Conservation (phyloP, 1,140 invertebrate species). For the Sycobia sp. region DNA sequence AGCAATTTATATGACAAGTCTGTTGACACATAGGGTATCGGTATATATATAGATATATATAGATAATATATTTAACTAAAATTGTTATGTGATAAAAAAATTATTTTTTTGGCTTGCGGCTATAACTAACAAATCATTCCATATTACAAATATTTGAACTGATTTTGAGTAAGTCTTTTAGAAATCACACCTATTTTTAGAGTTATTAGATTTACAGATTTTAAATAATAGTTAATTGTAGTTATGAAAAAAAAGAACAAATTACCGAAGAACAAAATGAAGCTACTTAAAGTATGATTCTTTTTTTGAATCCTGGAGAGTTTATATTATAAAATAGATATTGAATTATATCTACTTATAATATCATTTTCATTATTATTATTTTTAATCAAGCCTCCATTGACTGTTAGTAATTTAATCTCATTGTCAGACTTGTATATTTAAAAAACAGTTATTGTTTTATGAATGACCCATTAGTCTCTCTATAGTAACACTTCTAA, state of each 20-base stretch:
- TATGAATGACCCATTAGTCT: background rate
- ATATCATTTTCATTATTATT: constrained; percentile 12
- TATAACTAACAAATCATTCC: constrained; percentile 13
- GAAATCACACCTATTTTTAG: constrained; percentile 20
- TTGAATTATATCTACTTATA: background rate
- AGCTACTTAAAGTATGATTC: constrained; percentile 15
- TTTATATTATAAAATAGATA: background rate
- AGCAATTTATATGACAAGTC: constrained; percentile 12
- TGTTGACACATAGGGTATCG: constrained; percentile 14
- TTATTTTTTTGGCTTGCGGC: constrained; percentile 20
- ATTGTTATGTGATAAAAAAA: constrained; percentile 11
- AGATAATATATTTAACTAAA: constrained; percentile 2
- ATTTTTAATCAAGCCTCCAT: background rate
- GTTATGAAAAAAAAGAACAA: constrained; percentile 16
- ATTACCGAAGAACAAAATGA: background rate
- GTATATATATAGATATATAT: no score
- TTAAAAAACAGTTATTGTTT: constrained; percentile 7
- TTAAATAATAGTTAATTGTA: constrained; percentile 20
- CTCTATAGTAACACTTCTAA: background rate
- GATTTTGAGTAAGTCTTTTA: constrained; percentile 17
- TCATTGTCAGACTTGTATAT: constrained; percentile 13
- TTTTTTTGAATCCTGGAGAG: background rate
- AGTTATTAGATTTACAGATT: constrained; percentile 28
- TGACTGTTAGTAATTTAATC: background rate
- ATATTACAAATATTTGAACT: constrained; percentile 3